These are phyloP conservation scores for Eleutherodactylus coqui DNA, from an alignment of 2,797 vertebrate species.

Conservation along the genomic window DNA sequence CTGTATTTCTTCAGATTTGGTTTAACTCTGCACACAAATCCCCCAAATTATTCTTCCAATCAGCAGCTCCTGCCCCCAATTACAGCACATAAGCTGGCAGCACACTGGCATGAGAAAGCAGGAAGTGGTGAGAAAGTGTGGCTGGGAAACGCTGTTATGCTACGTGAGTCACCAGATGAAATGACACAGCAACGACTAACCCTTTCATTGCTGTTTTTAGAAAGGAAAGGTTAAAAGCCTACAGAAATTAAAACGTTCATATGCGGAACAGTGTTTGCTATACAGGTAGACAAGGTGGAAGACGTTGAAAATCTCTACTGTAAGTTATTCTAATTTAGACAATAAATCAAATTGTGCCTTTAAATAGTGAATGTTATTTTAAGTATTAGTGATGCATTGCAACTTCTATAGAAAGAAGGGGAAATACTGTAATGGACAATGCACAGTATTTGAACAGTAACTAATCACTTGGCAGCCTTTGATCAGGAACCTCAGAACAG, in stretches of 20 bases:
- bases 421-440: background rate
- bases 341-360: background rate
- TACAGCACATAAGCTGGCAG: conserved; percentile 50
- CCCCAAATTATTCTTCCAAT: conserved; percentile 30
- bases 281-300: background rate
- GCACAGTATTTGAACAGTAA: background rate
- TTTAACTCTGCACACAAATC: conserved; percentile 39
- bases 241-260: background rate
- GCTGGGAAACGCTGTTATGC: conserved; percentile 50
- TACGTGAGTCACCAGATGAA: conserved; percentile 24
- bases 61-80: conserved; percentile 17
- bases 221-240: background rate
- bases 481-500: background rate
- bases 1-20: background rate
- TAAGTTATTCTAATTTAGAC: background rate
- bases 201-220: conserved; percentile 22
- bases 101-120: conserved; percentile 58
- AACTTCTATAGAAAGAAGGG: background rate
- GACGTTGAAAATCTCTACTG: background rate
- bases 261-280: background rate
- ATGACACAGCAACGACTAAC: conserved; percentile 37
- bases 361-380: background rate
- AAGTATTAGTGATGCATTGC: background rate
- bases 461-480: too few species aligned
- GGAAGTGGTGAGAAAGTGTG: conserved; percentile 57